Conservation (phyloP, 2,113 vertebrate genomes). For the Sarotherodon lohbergeri region DNA sequence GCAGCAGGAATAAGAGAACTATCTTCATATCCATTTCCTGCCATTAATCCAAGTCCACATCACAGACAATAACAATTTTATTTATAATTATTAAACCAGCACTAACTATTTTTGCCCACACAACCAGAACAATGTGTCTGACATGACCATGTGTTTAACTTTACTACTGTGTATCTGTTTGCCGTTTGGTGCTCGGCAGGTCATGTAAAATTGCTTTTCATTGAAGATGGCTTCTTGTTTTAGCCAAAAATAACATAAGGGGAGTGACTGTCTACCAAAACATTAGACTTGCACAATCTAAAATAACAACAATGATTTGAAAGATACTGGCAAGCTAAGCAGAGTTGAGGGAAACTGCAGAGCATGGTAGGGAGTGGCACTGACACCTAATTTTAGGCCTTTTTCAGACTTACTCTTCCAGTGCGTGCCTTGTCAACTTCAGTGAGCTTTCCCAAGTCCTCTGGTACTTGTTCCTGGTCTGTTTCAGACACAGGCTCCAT, state of each 20-base stretch:
- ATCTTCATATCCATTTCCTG: not conserved
- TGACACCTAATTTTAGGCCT: not conserved
- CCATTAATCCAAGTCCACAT: not conserved
- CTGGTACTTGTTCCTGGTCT: constrained; percentile 66
- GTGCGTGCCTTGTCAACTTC: constrained; percentile 75
- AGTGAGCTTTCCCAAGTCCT: constrained; percentile 76
- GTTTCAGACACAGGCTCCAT: constrained; percentile 72
- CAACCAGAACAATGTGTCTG: not conserved
- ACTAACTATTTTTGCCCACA: not conserved
- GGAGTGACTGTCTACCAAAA: not conserved
- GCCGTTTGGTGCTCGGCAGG: not conserved
- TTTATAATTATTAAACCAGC: not conserved
- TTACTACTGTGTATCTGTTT: not conserved
- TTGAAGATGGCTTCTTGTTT: not conserved
- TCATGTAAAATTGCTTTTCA: not conserved
- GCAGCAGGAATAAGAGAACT: not conserved
- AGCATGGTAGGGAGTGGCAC: not conserved
- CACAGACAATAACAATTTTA: not conserved
- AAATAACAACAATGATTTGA: not conserved
- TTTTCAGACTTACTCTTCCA: constrained; percentile 68
- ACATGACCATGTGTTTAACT: not conserved
- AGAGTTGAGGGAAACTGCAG: not conserved
- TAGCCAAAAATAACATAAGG: not conserved
- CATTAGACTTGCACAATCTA: not conserved
- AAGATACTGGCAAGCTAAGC: not conserved